These are phyloP conservation scores for Scylla paramamosain DNA, from an alignment of 1,140 invertebrate species.

Conservation along the genomic window DNA sequence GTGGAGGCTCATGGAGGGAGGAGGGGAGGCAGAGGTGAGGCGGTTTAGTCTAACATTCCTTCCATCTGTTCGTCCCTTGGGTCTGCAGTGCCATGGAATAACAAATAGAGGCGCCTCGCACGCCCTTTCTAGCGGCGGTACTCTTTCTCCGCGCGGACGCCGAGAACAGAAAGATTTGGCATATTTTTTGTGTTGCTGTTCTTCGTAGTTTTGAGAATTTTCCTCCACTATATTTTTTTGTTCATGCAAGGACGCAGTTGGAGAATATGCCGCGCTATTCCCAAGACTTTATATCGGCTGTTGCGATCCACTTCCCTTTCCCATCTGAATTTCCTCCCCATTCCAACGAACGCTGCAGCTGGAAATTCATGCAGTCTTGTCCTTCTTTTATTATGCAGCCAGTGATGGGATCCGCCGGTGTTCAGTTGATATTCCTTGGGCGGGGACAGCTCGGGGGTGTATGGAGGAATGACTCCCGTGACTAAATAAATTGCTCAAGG, in stretches of 20 bases:
- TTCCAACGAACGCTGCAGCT: not conserved
- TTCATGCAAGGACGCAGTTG: no score
- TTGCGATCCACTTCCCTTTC: not conserved
- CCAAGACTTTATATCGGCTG: not conserved
- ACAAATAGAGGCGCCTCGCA: not conserved
- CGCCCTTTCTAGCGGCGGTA: no score
- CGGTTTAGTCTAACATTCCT: not conserved
- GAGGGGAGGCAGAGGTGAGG: not conserved
- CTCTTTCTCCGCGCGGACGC: not conserved
- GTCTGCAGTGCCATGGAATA: not conserved
- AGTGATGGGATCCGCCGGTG: not conserved
- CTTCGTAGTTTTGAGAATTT: not conserved
- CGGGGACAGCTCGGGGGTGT: not conserved
- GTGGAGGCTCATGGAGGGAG: not conserved
- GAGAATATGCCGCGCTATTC: not conserved
- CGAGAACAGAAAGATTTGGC: not conserved
- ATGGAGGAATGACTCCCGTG: not conserved
- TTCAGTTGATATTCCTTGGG: not conserved
- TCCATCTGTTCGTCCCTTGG: not conserved
- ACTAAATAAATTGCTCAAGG: constrained; percentile 1
- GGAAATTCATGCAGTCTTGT: not conserved
- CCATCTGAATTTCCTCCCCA: not conserved
- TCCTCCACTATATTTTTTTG: no score
- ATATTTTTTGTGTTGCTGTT: not conserved
- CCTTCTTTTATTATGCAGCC: not conserved